phyloP scores from a whole-genome alignment of 2,113 vertebrate genomes.

The Epinephelus fuscoguttatus region DNA sequence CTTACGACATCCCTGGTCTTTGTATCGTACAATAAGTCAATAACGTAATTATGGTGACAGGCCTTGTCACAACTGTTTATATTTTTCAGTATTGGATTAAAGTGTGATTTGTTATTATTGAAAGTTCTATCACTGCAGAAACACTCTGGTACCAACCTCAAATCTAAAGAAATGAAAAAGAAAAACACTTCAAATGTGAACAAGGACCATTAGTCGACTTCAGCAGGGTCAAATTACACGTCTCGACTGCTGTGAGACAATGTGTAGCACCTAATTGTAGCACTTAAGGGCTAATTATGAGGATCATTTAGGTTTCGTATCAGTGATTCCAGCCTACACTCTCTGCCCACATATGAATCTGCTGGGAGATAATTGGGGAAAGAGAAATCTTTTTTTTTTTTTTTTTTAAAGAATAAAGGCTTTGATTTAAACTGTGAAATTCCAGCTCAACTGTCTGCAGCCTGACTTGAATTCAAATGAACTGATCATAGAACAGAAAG shows the following conservation, averaged over 20 bases:
- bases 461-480: slow-evolving; percentile 33
- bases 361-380: slow-evolving; percentile 47
- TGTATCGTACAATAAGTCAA: too few species aligned
- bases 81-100: not conserved
- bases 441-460: slow-evolving; percentile 15
- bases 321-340: slow-evolving; percentile 60
- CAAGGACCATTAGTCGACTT: slow-evolving; percentile 8
- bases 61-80: not conserved
- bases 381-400: slow-evolving; percentile 8
- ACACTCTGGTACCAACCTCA: not conserved
- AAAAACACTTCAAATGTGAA: slow-evolving; percentile 20
- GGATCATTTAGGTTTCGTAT: slow-evolving; percentile 50
- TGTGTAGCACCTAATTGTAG: slow-evolving; percentile 56
- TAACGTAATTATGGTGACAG: too few species aligned
- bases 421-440: slow-evolving; percentile 39
- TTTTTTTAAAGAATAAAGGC: slow-evolving; percentile 15
- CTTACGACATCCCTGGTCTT: too few species aligned
- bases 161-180: slow-evolving; percentile 2
- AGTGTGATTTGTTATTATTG: not conserved
- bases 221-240: slow-evolving; percentile 14
- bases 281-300: slow-evolving; percentile 55
- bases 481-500: slow-evolving; percentile 13
- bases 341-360: slow-evolving; percentile 54
- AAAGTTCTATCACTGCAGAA: not conserved
- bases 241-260: slow-evolving; percentile 7